Evolutionary conservation across 2,888 invertebrate species (phyloP), one percentile per base, ranked within the genome.

Genomic region (Eurytoma adleriae): DNA sequence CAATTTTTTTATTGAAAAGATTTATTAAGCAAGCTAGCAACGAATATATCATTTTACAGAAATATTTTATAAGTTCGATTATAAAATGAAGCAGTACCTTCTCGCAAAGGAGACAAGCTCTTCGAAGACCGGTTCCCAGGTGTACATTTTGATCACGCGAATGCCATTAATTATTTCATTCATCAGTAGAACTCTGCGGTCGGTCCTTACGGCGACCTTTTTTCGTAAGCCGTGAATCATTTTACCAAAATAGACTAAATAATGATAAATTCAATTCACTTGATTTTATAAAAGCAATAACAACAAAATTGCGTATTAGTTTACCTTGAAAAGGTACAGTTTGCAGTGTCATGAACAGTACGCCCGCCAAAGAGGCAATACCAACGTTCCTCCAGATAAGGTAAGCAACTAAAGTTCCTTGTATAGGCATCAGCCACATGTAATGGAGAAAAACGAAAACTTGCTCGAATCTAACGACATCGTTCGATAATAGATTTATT

Each of bases 141-240:
- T 94, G 86, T 96, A 96, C 96, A 96, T 96, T 91, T 97, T 97
- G 85, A 96, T 96, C 0, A 96, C 95, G 86, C 95, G 93, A 85
- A 96, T 96, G 0, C 96, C 96, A 81, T 92, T 92, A 4, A 96
- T 94, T 77, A 96, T 93, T 90, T 96, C 96, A 84, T 94, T 95
- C 95, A 96, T 96, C n/a, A 96, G 92, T 78, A 95, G 93, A 14
- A 96, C 94, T 83, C 96, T 91, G 87, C 95, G 94, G 87, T 96
- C 96, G 0, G 96, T 92, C 80, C 89, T 88, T 3, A 89, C 76
- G 0, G 93, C 92, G 74, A 92, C 91, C 88, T 91, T 92, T 80
- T 86, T 88, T 54, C 92, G 88, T 50, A 92, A 87, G 79, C 88
- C 89, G 20, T 92, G 92, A 80, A 91, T 91, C 81, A 90, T 85